Base-by-base conservation (phyloP, 2,888 invertebrate species). In the Nycteola revayana region DNA sequence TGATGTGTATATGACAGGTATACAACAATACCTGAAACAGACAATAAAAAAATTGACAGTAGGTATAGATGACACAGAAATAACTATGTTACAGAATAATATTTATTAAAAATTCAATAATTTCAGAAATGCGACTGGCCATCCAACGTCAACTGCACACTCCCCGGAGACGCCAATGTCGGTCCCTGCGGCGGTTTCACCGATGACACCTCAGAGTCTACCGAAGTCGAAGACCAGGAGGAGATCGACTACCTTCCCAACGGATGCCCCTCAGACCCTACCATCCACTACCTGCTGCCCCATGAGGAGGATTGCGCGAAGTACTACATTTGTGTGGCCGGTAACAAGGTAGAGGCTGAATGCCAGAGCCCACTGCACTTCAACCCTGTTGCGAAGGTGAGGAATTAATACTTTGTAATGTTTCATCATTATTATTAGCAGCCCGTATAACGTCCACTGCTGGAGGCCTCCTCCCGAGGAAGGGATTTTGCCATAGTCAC, bases 221-320 rank as follows among this genome's bases (percentile, higher is more conserved):
- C 4, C 11, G 17, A n/a, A 1, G 26, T 10, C 3, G 26, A 9
- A 17, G 34, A 27, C 4, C 18, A 9, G 2, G n/a, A n/a, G 9
- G 27, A 25, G 1, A 35, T 30, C 7, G 41, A 10, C 0, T 25
- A 36, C 3, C 36, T 45, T 0, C 59, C 58, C 1, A 69, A 66
- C 18, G 66, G 68, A 0, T 69, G 69, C 28, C 69, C 70, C 1
- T 40, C 51, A 3, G 44, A 69, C 24, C 60, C 42, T 9, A n/a
- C 45, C 5, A 23, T 58, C 2, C 32, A 60, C 7, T 36, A 41
- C 0, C 47, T 64, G 0, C 10, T 70, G 7, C 66, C 73, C 0
- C 66, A 70, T 7, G 61, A 62, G 21, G 35, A 20, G 0, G 39
- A 62, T 25, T 73, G 72, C 36, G 14, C 25, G 8, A 53, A 54